Evolutionary conservation across 2,888 invertebrate species (phyloP), one percentile per base, ranked within the genome.

Genomic region (Pachydiplax longipennis): DNA sequence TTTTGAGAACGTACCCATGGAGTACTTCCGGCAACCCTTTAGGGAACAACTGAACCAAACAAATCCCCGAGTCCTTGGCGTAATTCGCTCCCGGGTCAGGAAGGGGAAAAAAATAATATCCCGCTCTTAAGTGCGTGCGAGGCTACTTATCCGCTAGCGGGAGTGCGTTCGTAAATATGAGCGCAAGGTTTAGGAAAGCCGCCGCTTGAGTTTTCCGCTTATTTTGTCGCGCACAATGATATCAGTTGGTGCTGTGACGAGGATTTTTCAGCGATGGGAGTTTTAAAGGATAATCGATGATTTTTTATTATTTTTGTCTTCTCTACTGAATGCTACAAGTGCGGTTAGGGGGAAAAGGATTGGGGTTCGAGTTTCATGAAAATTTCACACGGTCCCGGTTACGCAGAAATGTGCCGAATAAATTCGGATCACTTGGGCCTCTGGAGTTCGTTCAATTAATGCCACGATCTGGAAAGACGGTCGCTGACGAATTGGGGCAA

Each of bases 21-120:
- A 87, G 87, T 87, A 87, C 87, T 87, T 87, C 87, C 87, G 87
- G 87, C 87, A 65, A 87, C 87, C 87, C 87, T 87, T 87, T 87
- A 87, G 87, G 87, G 87, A 87, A 61, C 87, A 61, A 87, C 87
- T 87, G 87, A 87, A 87, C 87, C 87, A 87, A 87, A 87, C 87
- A 87, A 87, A 87, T 65, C 87, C 87, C 61, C n/a, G 58, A 61
- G 37, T 65, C 83, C 83, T 83, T 58, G 35, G 83, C 35, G 61
- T 87, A 87, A 87, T 87, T 61, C 37, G 35, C 87, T 87, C 87
- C 82, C 87, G 87, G 87, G 82, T 35, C 35, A 35, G 83, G 83
- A 53, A 58, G 53, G 58, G 83, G 53, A 58, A 87, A 87, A n/a
- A 65, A 37, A 87, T 87, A 87, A 87, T 61, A 87, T 65, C 10